Percentiles rank a stretch among this genome's conserved stretches.
Evolutionary conservation across 2,888 invertebrate genomes (phyloP).

Genomic region (Lycocerus yunnanus): DNA sequence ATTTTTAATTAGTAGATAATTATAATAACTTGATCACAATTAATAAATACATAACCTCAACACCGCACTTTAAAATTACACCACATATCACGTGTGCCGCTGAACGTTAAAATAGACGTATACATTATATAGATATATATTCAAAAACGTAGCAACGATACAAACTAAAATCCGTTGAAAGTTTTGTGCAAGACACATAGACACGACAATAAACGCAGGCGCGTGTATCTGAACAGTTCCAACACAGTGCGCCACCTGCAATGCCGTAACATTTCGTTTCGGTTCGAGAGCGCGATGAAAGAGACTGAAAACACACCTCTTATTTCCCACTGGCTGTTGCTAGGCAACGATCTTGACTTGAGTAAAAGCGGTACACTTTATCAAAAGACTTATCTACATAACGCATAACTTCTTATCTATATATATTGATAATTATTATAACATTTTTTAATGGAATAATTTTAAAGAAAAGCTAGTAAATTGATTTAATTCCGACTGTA

Average conservation of each 20-base stretch:
- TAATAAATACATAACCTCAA: not conserved
- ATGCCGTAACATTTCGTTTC: not conserved
- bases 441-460: not conserved
- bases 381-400: conserved; percentile 2
- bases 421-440: not conserved
- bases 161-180: conserved; percentile 2
- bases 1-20: not conserved
- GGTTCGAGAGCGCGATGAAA: conserved; percentile 15
- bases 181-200: conserved; percentile 1
- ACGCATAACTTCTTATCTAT: not conserved
- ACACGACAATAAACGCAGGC: not conserved
- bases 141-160: not conserved
- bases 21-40: not conserved
- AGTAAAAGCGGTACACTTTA: conserved; percentile 8
- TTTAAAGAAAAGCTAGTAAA: not conserved
- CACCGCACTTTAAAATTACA: not conserved
- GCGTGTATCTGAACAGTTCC: conserved; percentile 4
- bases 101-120: not conserved
- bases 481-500: not conserved
- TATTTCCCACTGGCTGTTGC: conserved; percentile 34
- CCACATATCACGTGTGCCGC: not conserved
- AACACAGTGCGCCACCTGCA: conserved; percentile 18
- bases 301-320: conserved; percentile 29
- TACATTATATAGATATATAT: not conserved
- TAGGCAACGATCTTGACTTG: conserved; percentile 31